phyloP scores from a whole-genome alignment of 2,888 invertebrate genomes.

The Andrena chrysosceles region DNA sequence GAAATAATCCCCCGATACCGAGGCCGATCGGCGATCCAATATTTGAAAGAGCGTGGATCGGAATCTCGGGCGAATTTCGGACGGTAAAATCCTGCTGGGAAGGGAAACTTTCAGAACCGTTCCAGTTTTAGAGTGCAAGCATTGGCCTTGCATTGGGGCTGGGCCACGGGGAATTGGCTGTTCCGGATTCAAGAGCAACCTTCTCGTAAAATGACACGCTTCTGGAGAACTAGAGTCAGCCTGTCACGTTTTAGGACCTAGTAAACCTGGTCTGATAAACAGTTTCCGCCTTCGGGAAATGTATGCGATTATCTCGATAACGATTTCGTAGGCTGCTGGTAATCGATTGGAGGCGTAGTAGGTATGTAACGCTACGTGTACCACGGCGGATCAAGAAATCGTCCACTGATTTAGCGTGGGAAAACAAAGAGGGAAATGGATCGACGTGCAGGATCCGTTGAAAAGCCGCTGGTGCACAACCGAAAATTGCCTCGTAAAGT shows the following conservation, averaged over 20 bases:
- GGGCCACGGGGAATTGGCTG: neutral
- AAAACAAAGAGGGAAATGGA: neutral
- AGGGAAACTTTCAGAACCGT: neutral
- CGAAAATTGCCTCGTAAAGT: conserved; percentile 9
- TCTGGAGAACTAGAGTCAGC: neutral
- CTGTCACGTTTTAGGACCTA: neutral
- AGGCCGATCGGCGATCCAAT: conserved; percentile 31
- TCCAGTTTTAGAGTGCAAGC: conserved; percentile 1
- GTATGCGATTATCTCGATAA: too few species aligned
- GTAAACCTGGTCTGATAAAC: neutral
- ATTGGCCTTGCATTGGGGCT: neutral
- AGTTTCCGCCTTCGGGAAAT: neutral
- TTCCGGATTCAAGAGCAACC: neutral
- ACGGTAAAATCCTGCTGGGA: conserved; percentile 12
- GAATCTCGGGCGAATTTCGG: neutral
- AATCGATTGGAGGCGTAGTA: conserved; percentile 18
- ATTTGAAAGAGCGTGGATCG: conserved; percentile 42
- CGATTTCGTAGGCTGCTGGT: neutral
- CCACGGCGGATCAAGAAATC: conserved; percentile 48
- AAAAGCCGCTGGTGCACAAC: neutral
- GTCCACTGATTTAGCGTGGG: neutral
- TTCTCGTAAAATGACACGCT: neutral
- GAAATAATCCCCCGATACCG: conserved; percentile 32
- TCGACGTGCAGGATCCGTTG: neutral
- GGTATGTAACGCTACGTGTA: conserved; percentile 28